Evolutionary conservation across 1,140 invertebrate species (phyloP).

Genomic region (Zaprionus taronus): DNA sequence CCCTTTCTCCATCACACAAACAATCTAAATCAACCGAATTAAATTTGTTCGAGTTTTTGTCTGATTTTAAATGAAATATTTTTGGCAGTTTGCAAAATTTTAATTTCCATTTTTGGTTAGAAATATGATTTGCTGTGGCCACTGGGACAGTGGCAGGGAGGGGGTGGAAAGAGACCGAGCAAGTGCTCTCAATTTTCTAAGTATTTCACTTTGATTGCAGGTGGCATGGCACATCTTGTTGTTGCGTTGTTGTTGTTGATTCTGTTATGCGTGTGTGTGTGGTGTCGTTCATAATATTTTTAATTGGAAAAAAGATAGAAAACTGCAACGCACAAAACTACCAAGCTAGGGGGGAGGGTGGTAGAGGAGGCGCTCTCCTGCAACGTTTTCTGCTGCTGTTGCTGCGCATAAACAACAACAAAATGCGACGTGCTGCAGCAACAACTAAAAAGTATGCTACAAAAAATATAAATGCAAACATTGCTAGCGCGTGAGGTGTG

Average conservation of each 20-base stretch:
- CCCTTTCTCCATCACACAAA: neutral
- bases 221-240: conserved; percentile 1
- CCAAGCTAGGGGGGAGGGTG: neutral
- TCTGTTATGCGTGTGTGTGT: neutral
- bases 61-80: neutral
- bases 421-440: conserved; percentile 6
- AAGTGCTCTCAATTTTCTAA: conserved; percentile 3
- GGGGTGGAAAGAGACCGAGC: neutral
- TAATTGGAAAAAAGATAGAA: conserved; percentile 57
- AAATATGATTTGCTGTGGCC: neutral
- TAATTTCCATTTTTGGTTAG: neutral
- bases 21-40: conserved; percentile 25
- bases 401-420: conserved; percentile 41
- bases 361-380: conserved; percentile 30
- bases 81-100: neutral
- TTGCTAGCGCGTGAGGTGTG: conserved; percentile 13
- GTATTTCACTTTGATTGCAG: conserved; percentile 37
- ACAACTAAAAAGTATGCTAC: conserved; percentile 68
- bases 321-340: conserved; percentile 44
- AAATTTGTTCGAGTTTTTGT: conserved; percentile 23
- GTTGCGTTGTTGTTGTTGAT: conserved; percentile 1
- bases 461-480: conserved; percentile 56
- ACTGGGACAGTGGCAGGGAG: neutral
- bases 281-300: conserved; percentile 50
- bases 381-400: conserved; percentile 31